Conservation (phyloP, 2,797 vertebrate species). For the Morelia viridis region DNA sequence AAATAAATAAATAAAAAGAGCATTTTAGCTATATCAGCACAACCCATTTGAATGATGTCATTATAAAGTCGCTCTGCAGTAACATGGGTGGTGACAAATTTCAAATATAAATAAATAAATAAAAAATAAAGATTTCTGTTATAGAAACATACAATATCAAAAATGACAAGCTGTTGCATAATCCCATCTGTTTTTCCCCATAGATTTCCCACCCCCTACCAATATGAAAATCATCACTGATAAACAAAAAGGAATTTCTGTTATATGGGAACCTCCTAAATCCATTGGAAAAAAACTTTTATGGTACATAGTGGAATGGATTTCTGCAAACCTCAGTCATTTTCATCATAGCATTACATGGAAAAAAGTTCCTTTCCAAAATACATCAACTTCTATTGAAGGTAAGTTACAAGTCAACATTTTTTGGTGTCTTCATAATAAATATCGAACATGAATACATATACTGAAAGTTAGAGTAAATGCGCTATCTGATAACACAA, state of each 20-base stretch:
- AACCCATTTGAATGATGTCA: background rate
- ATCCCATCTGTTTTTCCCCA: background rate
- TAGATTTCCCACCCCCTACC: conserved; percentile 69
- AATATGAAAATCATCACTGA: conserved; percentile 40
- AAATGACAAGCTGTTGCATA: background rate
- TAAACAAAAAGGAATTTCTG: conserved; percentile 61
- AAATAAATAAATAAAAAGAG: too few relatives aligned
- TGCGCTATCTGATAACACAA: background rate
- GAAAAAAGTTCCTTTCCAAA: conserved; percentile 64
- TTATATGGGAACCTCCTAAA: conserved; percentile 26
- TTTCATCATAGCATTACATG: conserved; percentile 64
- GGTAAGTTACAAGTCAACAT: conserved; percentile 60
- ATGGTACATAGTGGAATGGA: conserved; percentile 80
- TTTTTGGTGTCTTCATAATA: background rate
- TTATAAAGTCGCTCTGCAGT: background rate
- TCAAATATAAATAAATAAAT: too few relatives aligned
- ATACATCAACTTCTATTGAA: conserved; percentile 63
- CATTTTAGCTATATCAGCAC: background rate
- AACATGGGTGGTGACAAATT: too few relatives aligned
- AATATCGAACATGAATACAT: background rate
- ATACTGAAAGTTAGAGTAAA: background rate
- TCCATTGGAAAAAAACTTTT: conserved; percentile 1
- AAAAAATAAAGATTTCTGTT: background rate
- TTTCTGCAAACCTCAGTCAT: background rate
- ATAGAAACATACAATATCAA: background rate